Percentiles rank a stretch among this genome's conserved stretches.
Evolutionary conservation across 2,113 vertebrate genomes (phyloP).

Genomic region (Epinephelus moara): DNA sequence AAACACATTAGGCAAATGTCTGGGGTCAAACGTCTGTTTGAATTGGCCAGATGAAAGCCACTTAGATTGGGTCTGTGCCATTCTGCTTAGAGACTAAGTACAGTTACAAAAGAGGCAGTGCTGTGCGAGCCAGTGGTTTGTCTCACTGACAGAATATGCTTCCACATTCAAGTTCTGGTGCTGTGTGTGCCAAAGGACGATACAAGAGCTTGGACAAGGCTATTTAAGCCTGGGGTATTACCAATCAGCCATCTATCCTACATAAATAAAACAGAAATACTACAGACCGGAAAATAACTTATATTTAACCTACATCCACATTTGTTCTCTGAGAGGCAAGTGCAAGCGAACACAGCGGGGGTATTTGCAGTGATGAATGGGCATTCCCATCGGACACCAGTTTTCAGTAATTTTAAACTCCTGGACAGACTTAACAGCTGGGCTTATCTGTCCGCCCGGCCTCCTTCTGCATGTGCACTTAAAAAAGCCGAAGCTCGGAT

Average conservation of each 20-base stretch:
- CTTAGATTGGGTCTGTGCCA: slow-evolving; percentile 76
- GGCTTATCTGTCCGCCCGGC: slow-evolving; percentile 57
- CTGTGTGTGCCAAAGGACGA: slow-evolving; percentile 47
- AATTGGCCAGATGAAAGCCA: slow-evolving; percentile 86
- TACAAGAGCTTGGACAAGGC: slow-evolving; percentile 47
- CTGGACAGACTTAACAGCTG: slow-evolving; percentile 81
- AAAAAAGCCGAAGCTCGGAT: slow-evolving; percentile 55
- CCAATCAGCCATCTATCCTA: slow-evolving; percentile 47
- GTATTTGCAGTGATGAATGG: slow-evolving; percentile 75
- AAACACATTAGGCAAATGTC: slow-evolving; percentile 89
- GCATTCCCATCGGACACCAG: slow-evolving; percentile 67
- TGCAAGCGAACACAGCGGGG: slow-evolving; percentile 46
- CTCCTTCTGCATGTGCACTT: slow-evolving; percentile 59
- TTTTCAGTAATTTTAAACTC: slow-evolving; percentile 82
- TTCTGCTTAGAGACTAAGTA: slow-evolving; percentile 75
- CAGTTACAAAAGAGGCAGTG: slow-evolving; percentile 65
- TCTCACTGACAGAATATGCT: slow-evolving; percentile 63
- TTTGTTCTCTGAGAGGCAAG: slow-evolving; percentile 68
- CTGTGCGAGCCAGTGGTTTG: slow-evolving; percentile 56
- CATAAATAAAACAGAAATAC: slow-evolving; percentile 57
- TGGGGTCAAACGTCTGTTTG: slow-evolving; percentile 86
- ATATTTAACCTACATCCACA: slow-evolving; percentile 72
- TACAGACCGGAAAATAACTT: slow-evolving; percentile 55
- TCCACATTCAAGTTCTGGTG: slow-evolving; percentile 47
- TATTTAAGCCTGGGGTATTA: slow-evolving; percentile 57